Conservation (phyloP, 2,888 invertebrate genomes). For the Nemotelus pantherinus region DNA sequence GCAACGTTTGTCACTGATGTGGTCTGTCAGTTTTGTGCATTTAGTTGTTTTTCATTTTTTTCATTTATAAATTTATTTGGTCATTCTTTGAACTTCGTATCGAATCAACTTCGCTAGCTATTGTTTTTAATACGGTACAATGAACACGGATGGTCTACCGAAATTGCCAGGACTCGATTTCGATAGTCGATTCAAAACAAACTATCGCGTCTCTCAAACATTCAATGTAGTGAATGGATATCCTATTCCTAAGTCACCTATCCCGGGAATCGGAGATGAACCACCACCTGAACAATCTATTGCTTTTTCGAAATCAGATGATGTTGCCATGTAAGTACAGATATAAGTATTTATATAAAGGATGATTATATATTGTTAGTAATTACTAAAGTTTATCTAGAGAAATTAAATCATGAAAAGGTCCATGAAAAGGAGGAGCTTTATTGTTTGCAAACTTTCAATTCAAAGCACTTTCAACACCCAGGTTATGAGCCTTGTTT, state of each 20-base stretch:
- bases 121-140: background rate
- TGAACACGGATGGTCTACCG: conserved; percentile 66
- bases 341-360: background rate
- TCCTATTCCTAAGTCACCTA: conserved; percentile 68
- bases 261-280: conserved; percentile 70
- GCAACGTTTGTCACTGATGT: too few relatives aligned
- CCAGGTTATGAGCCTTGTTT: too few relatives aligned
- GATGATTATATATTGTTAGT: background rate
- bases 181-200: conserved; percentile 71
- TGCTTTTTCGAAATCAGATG: conserved; percentile 63
- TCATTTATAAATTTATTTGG: too few relatives aligned
- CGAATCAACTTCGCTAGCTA: too few relatives aligned
- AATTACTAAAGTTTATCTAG: background rate
- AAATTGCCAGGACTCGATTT: conserved; percentile 77
- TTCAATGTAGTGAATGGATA: conserved; percentile 76
- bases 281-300: conserved; percentile 71
- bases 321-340: conserved; percentile 49
- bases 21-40: too few relatives aligned
- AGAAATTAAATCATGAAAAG: too few relatives aligned
- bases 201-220: conserved; percentile 71
- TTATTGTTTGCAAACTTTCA: too few relatives aligned
- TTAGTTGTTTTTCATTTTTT: too few relatives aligned
- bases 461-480: too few relatives aligned
- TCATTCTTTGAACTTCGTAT: too few relatives aligned
- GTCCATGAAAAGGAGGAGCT: too few relatives aligned